Conservation (phyloP, 2,797 vertebrate genomes). For the Hippopotamyrus pictus region DNA sequence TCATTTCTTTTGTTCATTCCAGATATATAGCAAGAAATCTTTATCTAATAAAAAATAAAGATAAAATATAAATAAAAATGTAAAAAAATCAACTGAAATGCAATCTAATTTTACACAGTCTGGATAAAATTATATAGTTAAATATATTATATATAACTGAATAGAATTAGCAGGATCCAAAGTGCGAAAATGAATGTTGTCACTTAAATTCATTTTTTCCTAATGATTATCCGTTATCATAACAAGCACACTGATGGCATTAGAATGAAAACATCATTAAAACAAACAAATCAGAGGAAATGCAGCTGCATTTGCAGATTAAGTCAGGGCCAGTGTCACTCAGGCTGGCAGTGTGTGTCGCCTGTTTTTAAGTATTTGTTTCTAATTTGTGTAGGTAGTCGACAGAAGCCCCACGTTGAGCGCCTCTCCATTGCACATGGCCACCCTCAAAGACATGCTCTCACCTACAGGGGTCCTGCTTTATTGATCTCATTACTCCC, state of each 20-base stretch:
- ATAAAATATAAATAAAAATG: not conserved
- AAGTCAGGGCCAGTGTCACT: not conserved
- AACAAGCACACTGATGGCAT: not conserved
- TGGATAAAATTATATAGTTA: not conserved
- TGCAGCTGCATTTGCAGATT: not conserved
- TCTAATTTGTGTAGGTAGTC: not conserved
- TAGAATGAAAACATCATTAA: constrained; percentile 1
- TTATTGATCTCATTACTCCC: not conserved
- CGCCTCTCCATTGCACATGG: not conserved
- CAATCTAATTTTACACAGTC: not conserved
- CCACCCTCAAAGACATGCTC: not conserved
- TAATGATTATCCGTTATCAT: not conserved
- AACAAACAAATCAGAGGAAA: not conserved
- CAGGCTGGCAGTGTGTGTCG: not conserved
- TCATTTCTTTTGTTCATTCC: not conserved
- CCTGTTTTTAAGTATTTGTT: not conserved
- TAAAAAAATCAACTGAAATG: not conserved
- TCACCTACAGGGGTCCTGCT: not conserved
- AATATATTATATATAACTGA: not conserved
- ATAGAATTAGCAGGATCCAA: not conserved
- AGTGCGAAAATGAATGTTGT: not conserved
- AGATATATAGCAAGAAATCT: not conserved
- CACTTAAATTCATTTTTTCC: not conserved
- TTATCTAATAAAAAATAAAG: not conserved
- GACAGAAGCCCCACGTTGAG: not conserved